Conservation (phyloP, 1,140 invertebrate species). For the Drosophila virilis region DNA sequence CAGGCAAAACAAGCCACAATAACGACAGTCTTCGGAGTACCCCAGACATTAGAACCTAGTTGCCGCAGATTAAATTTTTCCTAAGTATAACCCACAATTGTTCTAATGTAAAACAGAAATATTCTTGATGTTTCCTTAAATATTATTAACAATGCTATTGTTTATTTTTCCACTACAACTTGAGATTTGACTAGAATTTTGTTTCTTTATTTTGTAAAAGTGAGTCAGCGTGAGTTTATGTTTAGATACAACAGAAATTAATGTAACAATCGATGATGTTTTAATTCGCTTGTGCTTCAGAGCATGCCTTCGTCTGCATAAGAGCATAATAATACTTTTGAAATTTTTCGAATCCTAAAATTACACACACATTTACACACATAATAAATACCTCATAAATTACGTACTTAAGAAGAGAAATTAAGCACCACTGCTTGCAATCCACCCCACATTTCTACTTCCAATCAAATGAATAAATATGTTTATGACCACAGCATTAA, state of each 20-base stretch:
- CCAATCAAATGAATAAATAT: constrained; percentile 17
- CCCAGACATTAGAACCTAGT: constrained; percentile 22
- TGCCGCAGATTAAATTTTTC: constrained; percentile 23
- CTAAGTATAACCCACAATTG: constrained; percentile 24
- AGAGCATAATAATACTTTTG: constrained; percentile 1
- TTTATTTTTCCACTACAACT: constrained; percentile 26
- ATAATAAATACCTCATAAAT: constrained; percentile 58
- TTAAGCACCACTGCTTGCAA: constrained; percentile 23
- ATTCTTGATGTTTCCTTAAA: constrained; percentile 28
- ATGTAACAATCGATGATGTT: background rate
- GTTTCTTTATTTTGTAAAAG: constrained; percentile 13
- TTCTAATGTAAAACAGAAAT: constrained; percentile 14
- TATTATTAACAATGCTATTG: constrained; percentile 26
- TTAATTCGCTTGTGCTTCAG: background rate
- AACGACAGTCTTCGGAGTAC: constrained; percentile 31
- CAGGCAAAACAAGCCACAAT: constrained; percentile 53
- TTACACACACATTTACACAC: constrained; percentile 28
- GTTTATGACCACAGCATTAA: constrained; percentile 33
- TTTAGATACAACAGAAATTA: constrained; percentile 11
- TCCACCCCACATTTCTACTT: constrained; percentile 31
- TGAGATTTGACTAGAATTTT: constrained; percentile 11
- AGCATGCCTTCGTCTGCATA: background rate
- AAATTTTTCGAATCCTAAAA: constrained; percentile 24
- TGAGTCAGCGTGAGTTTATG: background rate
- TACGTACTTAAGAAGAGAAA: constrained; percentile 65